A percentile compares a stretch with the other conserved stretches of the same genome.
These are phyloP conservation scores for Scylla paramamosain DNA, from an alignment of 1,140 invertebrate genomes.

Conservation along the genomic window DNA sequence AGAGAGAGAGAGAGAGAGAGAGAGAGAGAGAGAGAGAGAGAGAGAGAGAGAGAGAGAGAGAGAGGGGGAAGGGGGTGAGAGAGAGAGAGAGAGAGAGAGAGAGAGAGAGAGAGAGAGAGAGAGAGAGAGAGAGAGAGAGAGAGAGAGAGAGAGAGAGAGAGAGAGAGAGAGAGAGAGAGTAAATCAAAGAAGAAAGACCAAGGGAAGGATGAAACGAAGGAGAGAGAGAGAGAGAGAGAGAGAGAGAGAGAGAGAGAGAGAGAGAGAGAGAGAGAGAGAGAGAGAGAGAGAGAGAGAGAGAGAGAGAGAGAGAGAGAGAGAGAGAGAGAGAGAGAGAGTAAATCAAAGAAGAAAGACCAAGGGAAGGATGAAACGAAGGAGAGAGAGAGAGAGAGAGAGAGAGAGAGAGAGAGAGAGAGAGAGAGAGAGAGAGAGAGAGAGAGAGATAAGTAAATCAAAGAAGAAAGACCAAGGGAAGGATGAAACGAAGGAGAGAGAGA, in stretches of 20 bases:
- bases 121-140: slow-evolving; percentile 21
- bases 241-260: slow-evolving; percentile 37
- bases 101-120: not conserved
- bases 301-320: not conserved
- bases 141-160: slow-evolving; percentile 32
- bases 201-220: not conserved
- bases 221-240: slow-evolving; percentile 32
- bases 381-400: not conserved
- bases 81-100: not conserved
- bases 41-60: slow-evolving; percentile 35
- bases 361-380: too few species aligned
- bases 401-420: not conserved
- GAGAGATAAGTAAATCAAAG: too few species aligned
- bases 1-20: slow-evolving; percentile 38
- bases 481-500: not conserved
- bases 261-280: slow-evolving; percentile 4
- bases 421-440: too few species aligned
- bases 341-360: too few species aligned
- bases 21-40: slow-evolving; percentile 43
- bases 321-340: too few species aligned
- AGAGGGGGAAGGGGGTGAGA: not conserved
- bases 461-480: too few species aligned
- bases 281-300: slow-evolving; percentile 20
- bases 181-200: not conserved
- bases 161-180: slow-evolving; percentile 34